These are phyloP conservation scores for Oostethus manadensis DNA, from an alignment of 2,113 vertebrate genomes.

Conservation along the genomic window DNA sequence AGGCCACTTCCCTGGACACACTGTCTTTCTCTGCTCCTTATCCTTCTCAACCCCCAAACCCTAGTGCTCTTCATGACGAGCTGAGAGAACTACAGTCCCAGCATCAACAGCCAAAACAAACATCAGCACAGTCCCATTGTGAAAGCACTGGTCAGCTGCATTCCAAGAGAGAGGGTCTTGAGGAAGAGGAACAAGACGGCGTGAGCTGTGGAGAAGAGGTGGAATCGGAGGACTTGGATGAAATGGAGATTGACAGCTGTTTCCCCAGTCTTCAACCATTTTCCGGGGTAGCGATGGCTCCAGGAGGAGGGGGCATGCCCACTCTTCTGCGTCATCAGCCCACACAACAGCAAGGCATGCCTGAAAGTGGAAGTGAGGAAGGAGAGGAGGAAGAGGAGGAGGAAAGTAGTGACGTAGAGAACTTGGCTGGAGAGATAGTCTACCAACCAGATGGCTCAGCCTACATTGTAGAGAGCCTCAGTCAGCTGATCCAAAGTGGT, in stretches of 20 bases:
- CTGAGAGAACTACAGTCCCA: conserved; percentile 68
- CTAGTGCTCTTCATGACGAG: conserved; percentile 59
- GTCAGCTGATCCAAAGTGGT: conserved; percentile 93
- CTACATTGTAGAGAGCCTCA: conserved; percentile 96
- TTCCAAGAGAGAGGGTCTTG: conserved; percentile 70
- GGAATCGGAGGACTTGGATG: conserved; percentile 89
- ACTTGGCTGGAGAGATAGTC: conserved; percentile 98
- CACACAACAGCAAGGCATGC: conserved; percentile 57
- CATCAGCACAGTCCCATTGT: conserved; percentile 51
- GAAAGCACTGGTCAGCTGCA: conserved; percentile 65
- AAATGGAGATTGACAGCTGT: conserved; percentile 83
- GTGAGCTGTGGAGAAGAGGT: conserved; percentile 80
- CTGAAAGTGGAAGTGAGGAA: conserved; percentile 87
- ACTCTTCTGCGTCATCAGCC: conserved; percentile 72
- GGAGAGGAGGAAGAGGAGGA: conserved; percentile 90
- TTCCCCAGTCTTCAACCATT: conserved; percentile 78
- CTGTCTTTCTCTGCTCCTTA: conserved; percentile 67
- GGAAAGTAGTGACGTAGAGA: conserved; percentile 95
- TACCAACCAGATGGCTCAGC: conserved; percentile 98
- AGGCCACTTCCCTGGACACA: conserved; percentile 85
- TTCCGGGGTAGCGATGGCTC: conserved; percentile 68
- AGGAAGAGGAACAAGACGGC: conserved; percentile 80
- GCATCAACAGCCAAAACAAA: conserved; percentile 66
- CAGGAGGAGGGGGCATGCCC: conserved; percentile 72
- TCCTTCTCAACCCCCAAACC: conserved; percentile 65